Evolutionary conservation across 2,113 vertebrate genomes (phyloP).

Genomic region (Psittacula cyanocephala): DNA sequence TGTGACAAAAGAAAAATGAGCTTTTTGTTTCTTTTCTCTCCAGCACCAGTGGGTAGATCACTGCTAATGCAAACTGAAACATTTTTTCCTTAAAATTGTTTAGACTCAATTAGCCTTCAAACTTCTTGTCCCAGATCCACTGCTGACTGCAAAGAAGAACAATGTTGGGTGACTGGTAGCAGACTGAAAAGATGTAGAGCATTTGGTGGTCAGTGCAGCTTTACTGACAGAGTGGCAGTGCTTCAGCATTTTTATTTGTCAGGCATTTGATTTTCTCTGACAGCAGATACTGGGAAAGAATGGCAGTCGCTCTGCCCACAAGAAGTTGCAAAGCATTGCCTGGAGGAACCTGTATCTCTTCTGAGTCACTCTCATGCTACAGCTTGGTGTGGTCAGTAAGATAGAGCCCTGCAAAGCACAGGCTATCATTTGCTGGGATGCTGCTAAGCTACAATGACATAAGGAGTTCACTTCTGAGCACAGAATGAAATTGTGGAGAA

Average conservation of each 20-base stretch:
- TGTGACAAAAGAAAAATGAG: not conserved
- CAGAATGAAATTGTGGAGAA: not conserved
- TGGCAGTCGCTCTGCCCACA: not conserved
- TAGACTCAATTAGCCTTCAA: not conserved
- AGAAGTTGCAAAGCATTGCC: not conserved
- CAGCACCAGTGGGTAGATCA: not conserved
- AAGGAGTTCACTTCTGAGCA: not conserved
- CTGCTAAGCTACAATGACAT: not conserved
- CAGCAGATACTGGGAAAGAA: not conserved
- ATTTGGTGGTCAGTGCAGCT: not conserved
- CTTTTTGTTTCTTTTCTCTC: not conserved
- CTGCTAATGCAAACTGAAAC: not conserved
- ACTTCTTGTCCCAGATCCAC: not conserved
- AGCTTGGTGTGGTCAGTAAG: not conserved
- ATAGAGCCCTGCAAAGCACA: not conserved
- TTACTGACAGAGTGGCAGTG: not conserved
- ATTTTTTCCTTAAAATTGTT: not conserved
- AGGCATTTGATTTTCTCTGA: not conserved
- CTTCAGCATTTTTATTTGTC: not conserved
- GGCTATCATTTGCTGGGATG: not conserved
- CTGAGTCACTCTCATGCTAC: not conserved
- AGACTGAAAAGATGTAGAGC: not conserved
- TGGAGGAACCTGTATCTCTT: not conserved
- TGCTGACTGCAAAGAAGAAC: not conserved
- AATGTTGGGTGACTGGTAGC: not conserved